phyloP scores from a whole-genome alignment of 2,113 vertebrate genomes.

The Tragulus kanchil region DNA sequence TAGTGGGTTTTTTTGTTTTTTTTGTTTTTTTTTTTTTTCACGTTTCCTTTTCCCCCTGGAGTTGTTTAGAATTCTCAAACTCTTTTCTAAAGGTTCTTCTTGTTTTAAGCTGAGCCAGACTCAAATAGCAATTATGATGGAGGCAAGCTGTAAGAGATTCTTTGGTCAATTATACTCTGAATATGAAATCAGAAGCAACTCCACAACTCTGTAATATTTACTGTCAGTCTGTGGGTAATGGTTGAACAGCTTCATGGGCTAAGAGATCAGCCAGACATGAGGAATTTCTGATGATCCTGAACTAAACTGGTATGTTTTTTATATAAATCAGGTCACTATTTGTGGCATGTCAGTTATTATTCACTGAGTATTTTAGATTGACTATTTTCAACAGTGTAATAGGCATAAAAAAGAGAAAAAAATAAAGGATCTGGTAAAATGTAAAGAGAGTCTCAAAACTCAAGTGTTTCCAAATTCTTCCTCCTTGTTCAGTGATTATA shows the following conservation, averaged over 20 bases:
- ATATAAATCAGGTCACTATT: background rate
- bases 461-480: background rate
- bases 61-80: background rate
- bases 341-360: background rate
- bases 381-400: background rate
- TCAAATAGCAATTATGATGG: background rate
- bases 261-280: background rate
- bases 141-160: background rate
- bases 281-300: slow-evolving; percentile 8
- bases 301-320: background rate
- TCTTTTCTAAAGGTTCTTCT: background rate
- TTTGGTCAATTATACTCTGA: background rate
- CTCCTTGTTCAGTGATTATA: background rate
- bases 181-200: background rate
- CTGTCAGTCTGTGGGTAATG: background rate
- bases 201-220: background rate
- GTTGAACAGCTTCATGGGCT: background rate
- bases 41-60: too few relatives aligned
- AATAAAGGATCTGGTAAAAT: background rate
- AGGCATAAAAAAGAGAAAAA: background rate
- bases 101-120: background rate
- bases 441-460: background rate
- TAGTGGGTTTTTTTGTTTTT: background rate
- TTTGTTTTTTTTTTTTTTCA: background rate
- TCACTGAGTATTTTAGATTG: background rate